Conservation (phyloP, 1,140 invertebrate genomes). For the Drosophila triauraria region DNA sequence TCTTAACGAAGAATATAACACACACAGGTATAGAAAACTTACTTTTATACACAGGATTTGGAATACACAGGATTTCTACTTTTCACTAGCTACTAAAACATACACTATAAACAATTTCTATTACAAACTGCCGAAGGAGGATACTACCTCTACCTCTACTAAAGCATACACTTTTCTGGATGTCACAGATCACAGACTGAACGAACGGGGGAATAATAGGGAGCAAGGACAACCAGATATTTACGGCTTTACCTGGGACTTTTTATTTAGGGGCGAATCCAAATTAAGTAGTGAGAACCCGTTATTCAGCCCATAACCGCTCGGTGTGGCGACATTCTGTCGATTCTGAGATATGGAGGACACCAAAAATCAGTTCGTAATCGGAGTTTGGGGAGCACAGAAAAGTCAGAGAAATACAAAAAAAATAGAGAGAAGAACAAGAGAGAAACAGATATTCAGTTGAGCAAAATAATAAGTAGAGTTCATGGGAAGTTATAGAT, state of each 20-base stretch:
- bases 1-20: slow-evolving; percentile 9
- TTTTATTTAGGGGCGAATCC: slow-evolving; percentile 86
- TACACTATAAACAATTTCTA: background rate
- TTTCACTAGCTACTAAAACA: slow-evolving; percentile 7
- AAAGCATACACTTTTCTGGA: background rate
- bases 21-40: slow-evolving; percentile 4
- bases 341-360: slow-evolving; percentile 85
- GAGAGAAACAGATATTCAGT: slow-evolving; percentile 15
- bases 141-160: slow-evolving; percentile 26
- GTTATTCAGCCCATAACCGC: slow-evolving; percentile 81
- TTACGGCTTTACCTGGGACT: slow-evolving; percentile 81
- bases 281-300: slow-evolving; percentile 87
- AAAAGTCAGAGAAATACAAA: slow-evolving; percentile 32
- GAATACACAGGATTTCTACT: background rate
- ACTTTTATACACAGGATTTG: slow-evolving; percentile 6
- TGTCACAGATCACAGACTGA: slow-evolving; percentile 9
- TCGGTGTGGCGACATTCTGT: slow-evolving; percentile 86
- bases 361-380: slow-evolving; percentile 21
- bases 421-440: slow-evolving; percentile 4
- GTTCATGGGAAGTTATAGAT: slow-evolving; percentile 5
- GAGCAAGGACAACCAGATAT: slow-evolving; percentile 4
- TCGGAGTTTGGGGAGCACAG: slow-evolving; percentile 25
- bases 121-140: background rate
- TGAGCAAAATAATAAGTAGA: slow-evolving; percentile 8
- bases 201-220: background rate